A percentile compares a stretch with the other conserved stretches of the same genome.
These are phyloP conservation scores for Carabus problematicus DNA, from an alignment of 2,888 invertebrate species.

Conservation along the genomic window DNA sequence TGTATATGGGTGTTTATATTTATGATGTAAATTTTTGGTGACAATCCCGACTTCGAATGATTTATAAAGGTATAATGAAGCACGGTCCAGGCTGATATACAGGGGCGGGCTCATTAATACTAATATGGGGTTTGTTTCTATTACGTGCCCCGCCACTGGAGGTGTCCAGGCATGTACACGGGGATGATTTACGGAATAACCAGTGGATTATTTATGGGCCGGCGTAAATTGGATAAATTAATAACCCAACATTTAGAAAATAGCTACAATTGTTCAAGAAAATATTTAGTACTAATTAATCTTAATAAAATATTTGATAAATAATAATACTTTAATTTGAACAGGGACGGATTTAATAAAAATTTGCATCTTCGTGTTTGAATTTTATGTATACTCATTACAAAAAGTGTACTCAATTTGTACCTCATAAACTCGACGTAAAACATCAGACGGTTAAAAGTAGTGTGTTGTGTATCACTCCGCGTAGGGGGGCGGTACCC, in stretches of 20 bases:
- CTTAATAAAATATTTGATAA: no score
- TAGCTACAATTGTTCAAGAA: not conserved
- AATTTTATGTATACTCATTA: no score
- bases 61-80: conserved; percentile 30
- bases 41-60: conserved; percentile 24
- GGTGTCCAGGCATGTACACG: conserved; percentile 12
- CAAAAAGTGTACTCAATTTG: conserved; percentile 14
- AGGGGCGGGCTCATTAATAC: conserved; percentile 32
- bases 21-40: conserved; percentile 37
- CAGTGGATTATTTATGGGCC: not conserved
- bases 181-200: conserved; percentile 10
- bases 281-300: conserved; percentile 2
- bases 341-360: no score
- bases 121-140: conserved; percentile 31
- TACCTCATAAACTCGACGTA: not conserved
- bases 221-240: not conserved
- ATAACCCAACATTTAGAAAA: not conserved
- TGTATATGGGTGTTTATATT: conserved; percentile 5
- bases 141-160: conserved; percentile 25
- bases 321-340: no score
- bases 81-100: conserved; percentile 3
- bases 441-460: conserved; percentile 10
- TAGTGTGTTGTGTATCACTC: conserved; percentile 34
- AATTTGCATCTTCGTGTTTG: no score
- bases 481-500: conserved; percentile 28